Evolutionary conservation across 2,113 vertebrate genomes (phyloP), one percentile per base, ranked within the genome.

Genomic region (Tinamus guttatus): DNA sequence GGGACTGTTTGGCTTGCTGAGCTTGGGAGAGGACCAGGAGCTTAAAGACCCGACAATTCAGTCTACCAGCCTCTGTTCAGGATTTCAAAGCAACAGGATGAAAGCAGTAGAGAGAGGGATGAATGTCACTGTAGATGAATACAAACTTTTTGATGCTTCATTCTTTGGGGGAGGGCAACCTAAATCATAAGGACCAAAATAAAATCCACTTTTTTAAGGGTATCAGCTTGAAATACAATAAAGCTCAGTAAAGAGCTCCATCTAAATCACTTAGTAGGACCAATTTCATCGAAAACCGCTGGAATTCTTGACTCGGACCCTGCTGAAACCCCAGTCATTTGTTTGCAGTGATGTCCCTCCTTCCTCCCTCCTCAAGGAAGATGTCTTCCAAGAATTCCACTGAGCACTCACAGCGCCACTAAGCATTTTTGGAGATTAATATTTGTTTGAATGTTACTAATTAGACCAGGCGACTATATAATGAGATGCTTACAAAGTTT

Each of bases 401-500:
- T 68, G 77, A 94, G 74, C 49, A 71, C 9, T 92, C 80, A 47
- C 65, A 96, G 83, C 56, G 67, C 62, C 0, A 0, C 62, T 81
- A 88, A 96, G 43, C 40, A 4, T 30, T 94, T 91, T 8, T 93
- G 77, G 73, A 95, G 94, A 95, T 96, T 95, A 94, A 96, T 90
- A 65, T 63, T 85, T 92, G 80, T 93, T 69, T 90, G 93, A 94
- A 90, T 95, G 95, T 94, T 96, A 94, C 90, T 96, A 95, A 94
- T 97, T 96, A 96, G 85, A 77, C 36, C 88, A 95, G 92, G 93
- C 88, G 1, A 96, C 94, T 90, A 84, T 87, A 96, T 96, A 96
- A 96, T 95, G 94, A 96, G 90, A 97, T 90, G 95, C 93, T 95
- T 95, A 95, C 87, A 88, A 90, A 96, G 87, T 96, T 95, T 96